Evolutionary conservation across 1,140 invertebrate species (phyloP).

Genomic region (Metopolophium dirhodum): DNA sequence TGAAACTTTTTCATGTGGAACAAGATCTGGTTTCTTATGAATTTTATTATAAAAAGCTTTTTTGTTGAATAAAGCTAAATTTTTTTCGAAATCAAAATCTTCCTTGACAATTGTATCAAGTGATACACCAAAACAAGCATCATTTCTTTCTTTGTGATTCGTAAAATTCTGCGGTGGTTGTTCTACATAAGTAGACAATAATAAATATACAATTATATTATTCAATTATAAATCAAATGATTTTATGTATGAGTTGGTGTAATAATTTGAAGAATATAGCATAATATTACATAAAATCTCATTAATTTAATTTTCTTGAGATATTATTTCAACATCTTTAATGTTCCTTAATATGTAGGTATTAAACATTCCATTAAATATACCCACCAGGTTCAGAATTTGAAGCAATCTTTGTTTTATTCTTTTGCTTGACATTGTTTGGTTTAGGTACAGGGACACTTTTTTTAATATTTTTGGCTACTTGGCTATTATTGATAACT

Average conservation of each 20-base stretch:
- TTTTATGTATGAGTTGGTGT: not conserved
- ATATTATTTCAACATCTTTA: not conserved
- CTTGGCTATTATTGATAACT: not conserved
- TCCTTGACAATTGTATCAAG: slow-evolving; percentile 70
- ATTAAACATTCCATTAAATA: not conserved
- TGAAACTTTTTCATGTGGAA: slow-evolving; percentile 65
- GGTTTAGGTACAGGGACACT: not conserved
- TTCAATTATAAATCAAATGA: not conserved
- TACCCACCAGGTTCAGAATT: slow-evolving; percentile 60
- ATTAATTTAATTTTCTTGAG: not conserved
- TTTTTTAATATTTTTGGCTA: slow-evolving; percentile 4
- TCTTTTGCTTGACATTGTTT: slow-evolving; percentile 44
- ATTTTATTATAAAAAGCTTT: slow-evolving; percentile 63
- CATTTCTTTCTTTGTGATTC: slow-evolving; percentile 65
- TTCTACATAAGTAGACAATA: not conserved
- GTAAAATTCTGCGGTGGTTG: slow-evolving; percentile 64
- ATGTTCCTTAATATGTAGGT: not conserved
- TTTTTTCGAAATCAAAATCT: slow-evolving; percentile 94
- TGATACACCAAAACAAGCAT: slow-evolving; percentile 70
- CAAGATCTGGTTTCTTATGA: slow-evolving; percentile 68
- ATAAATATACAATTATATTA: not conserved
- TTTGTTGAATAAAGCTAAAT: slow-evolving; percentile 90
- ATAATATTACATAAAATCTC: not conserved
- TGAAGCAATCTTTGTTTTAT: slow-evolving; percentile 57
- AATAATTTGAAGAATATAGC: not conserved